These are phyloP conservation scores for Nasonia vitripennis DNA, from an alignment of 1,140 invertebrate genomes.

Conservation along the genomic window DNA sequence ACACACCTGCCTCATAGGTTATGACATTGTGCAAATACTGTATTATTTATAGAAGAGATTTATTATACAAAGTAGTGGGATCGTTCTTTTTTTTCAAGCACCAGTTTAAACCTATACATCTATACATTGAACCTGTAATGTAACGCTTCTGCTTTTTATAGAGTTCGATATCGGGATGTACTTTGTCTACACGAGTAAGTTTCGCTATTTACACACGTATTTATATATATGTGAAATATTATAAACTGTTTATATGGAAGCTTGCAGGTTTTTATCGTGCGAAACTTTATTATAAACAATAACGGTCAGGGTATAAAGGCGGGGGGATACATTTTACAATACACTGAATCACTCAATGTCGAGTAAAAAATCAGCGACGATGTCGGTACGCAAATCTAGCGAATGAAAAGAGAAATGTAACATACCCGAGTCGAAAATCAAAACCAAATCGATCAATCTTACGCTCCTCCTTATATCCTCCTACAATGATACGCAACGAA, in stretches of 20 bases:
- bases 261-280: no score
- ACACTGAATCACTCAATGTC: no score
- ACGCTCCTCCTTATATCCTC: background rate
- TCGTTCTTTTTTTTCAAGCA: background rate
- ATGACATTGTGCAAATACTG: slow-evolving; percentile 8
- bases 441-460: background rate
- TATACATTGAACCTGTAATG: background rate
- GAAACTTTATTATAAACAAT: no score
- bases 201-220: slow-evolving; percentile 4
- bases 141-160: slow-evolving; percentile 24
- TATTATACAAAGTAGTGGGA: background rate
- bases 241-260: background rate
- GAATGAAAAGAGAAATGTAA: background rate
- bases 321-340: no score
- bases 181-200: background rate
- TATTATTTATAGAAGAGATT: background rate
- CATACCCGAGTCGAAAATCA: background rate
- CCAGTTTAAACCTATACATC: no score
- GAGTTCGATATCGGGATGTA: background rate
- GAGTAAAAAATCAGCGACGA: background rate
- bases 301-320: no score
- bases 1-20: slow-evolving; percentile 14
- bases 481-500: background rate
- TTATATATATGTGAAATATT: background rate
- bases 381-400: background rate